These are phyloP conservation scores for honey bee (Apis mellifera) DNA, from an alignment of 1,140 invertebrate species.

Conservation along the genomic window Amel_HAv3.1 CM009938.2:10171501-10172000, in stretches of 20 bases:
- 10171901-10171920: too few relatives aligned
- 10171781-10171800: constrained; percentile 43
- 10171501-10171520: too few relatives aligned
- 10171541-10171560: too few relatives aligned
- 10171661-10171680: rapidly evolving
- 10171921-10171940: neutral
- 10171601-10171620: too few relatives aligned
- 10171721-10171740: neutral
- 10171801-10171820: constrained; percentile 47
- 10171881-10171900: neutral
- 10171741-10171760: neutral
- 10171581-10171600: too few relatives aligned
- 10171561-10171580: too few relatives aligned
- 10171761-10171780: neutral
- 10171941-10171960: neutral
- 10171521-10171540: too few relatives aligned
- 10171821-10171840: constrained; percentile 7
- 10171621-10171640: too few relatives aligned
- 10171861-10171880: neutral
- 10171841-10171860: constrained; percentile 24
- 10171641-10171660: neutral
- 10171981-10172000: neutral
- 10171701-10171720: neutral
- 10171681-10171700: neutral
- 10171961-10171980: neutral